Evolutionary conservation across 2,888 invertebrate species (phyloP), one percentile per base, ranked within the genome.

Genomic region (Drosophila fungiperda): DNA sequence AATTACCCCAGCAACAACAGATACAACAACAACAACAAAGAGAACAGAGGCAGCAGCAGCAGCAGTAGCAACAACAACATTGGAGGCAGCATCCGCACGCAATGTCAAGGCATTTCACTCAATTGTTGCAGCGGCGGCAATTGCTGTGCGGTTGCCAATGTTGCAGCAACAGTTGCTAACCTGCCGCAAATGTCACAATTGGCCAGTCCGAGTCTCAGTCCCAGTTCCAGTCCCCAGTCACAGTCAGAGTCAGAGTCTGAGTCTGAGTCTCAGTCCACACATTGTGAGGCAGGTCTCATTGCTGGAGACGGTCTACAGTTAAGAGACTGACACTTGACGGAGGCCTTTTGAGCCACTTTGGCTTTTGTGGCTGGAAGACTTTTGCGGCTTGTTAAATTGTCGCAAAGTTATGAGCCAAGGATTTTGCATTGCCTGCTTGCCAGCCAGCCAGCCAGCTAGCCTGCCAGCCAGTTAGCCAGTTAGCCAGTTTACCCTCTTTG

Each of bases 51-150:
- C 84, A 84, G 77, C 87, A 80, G 66, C 84, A 82, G 77, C 87
- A 80, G 45, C 45, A 45, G 20, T 3, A 20, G 20, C 62, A 60
- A 36, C 55, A 48, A 17, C 42, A 61, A 12, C 50, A 62, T 54
- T 36, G 54, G 26, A 36, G 54, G 68, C 84, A 84, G 77, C 87
- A 82, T 85, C 78, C 80, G 67, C 87, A 86, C 87, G 89, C 89
- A 88, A 87, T 90, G 89, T 82, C 80, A 86, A 83, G 82, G 82
- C 83, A 89, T 87, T 87, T 89, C 83, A 83, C 83, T 87, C 85
- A 85, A 87, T 76, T 68, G 76, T 66, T 77, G 84, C 54, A 26
- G 40, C 55, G 60, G 79, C 80, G 82, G 89, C 87, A 87, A 78
- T 80, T 87, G 88, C 88, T 86, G 74, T 83, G 89, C 80, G 77